phyloP scores from a whole-genome alignment of 2,888 invertebrate genomes.

The Margaritifera margaritifera region DNA sequence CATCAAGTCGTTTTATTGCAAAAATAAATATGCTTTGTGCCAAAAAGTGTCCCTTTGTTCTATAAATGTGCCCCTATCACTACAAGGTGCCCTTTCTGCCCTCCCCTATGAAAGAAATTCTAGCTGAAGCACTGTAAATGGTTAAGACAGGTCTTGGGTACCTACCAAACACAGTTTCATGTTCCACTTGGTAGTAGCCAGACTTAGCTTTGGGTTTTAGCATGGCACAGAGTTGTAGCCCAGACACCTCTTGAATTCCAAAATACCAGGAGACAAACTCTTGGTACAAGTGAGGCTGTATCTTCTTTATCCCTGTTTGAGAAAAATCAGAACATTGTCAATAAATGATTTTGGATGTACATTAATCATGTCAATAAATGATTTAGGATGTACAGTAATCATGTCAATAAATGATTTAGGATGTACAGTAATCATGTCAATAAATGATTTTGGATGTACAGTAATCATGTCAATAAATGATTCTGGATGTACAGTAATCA shows the following conservation, averaged over 20 bases:
- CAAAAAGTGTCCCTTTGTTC: too few relatives aligned
- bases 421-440: too few relatives aligned
- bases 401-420: background rate
- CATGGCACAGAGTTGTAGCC: conserved; percentile 41
- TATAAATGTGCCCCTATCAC: too few relatives aligned
- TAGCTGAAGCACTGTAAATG: background rate
- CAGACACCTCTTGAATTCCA: conserved; percentile 26
- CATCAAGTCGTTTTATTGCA: too few relatives aligned
- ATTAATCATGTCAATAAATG: background rate
- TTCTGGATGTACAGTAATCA: too few relatives aligned
- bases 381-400: too few relatives aligned
- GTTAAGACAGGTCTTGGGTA: background rate
- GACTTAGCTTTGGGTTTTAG: conserved; percentile 25
- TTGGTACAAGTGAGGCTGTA: conserved; percentile 26
- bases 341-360: too few relatives aligned
- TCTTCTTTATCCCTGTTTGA: conserved; percentile 34
- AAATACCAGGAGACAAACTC: conserved; percentile 25
- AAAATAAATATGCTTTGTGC: too few relatives aligned
- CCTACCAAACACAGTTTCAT: conserved; percentile 29
- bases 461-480: background rate
- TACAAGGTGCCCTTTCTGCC: too few relatives aligned
- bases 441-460: too few relatives aligned
- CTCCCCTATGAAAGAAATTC: too few relatives aligned
- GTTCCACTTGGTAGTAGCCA: conserved; percentile 43
- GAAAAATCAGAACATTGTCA: background rate